Base-by-base conservation (phyloP, 2,113 vertebrate genomes). In the Sceloporus tristichus region DNA sequence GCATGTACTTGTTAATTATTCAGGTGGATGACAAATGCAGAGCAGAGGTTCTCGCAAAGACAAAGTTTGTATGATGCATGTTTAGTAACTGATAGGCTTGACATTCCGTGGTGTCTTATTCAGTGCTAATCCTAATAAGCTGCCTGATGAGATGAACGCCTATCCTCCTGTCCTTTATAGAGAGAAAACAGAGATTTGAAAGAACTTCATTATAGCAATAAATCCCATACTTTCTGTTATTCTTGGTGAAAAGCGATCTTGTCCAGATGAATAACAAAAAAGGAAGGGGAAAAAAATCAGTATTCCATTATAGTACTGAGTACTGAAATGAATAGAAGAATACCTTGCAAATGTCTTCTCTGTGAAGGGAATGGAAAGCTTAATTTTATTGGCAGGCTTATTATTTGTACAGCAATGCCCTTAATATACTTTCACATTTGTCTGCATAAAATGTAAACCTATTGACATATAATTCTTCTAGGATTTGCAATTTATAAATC, bases 1-100 rank as follows among this genome's bases (percentile, higher is more conserved):
- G 96, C 97, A 97, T 98, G 97, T 98, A 97, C 95, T 97, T 96
- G 96, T 97, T 98, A 98, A 97, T 97, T 98, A 98, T 98, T 98
- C 96, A 97, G 96, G 97, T 97, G 96, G 97, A 96, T 97, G 97
- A 97, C 97, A 97, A 97, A 98, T 97, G 97, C 97, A 96, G 97
- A 98, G 97, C 96, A 96, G 96, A 97, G 96, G 97, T 97, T 97
- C 97, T 97, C 87, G 97, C 96, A 96, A 97, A 97, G 96, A 96
- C 96, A 95, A 97, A 97, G 96, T 97, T 97, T 97, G 97, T 97
- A 96, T 97, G 97, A 96, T 96, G 96, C 94, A 90, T 97, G 97
- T 97, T 97, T 96, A 96, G 96, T 96, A 97, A 97, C 94, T 95
- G 96, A 97, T 97, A 97, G 96, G 96, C 95, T 97, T 97, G 96